phyloP scores from a whole-genome alignment of 2,888 invertebrate species.

The Stenodema calcarata region DNA sequence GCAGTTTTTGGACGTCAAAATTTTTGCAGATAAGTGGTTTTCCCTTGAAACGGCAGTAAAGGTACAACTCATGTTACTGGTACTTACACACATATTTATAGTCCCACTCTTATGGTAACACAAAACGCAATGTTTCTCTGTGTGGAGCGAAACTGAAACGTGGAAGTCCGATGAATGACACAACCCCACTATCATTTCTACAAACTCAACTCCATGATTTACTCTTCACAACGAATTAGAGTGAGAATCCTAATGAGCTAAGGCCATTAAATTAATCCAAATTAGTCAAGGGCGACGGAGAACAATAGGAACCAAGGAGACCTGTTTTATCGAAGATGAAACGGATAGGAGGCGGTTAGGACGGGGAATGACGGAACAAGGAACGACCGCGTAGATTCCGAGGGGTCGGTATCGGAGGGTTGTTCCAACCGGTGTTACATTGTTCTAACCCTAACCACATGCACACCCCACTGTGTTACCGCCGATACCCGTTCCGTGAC shows the following conservation, averaged over 20 bases:
- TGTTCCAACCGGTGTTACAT: not conserved
- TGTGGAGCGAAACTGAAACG: not conserved
- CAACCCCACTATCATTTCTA: no score
- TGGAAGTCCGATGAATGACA: not conserved
- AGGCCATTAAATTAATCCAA: conserved; percentile 26
- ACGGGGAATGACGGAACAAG: not conserved
- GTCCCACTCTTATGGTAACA: no score
- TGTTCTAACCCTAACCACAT: not conserved
- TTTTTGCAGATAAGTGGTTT: no score
- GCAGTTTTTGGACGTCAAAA: no score
- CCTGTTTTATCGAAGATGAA: conserved; percentile 19
- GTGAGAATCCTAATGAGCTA: not conserved
- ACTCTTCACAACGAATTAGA: conserved; percentile 1
- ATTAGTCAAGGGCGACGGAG: conserved; percentile 11
- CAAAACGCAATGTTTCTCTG: no score
- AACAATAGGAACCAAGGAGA: not conserved
- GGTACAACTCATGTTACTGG: no score
- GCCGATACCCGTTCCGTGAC: not conserved
- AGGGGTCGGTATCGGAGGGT: not conserved
- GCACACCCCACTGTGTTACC: not conserved
- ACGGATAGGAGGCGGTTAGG: not conserved
- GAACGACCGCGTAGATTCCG: not conserved
- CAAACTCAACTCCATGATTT: not conserved
- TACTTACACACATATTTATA: no score
- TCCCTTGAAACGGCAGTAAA: no score